Percentiles rank a stretch among this genome's conserved stretches.
These are phyloP conservation scores for Hybognathus amarus DNA, from an alignment of 2,797 vertebrate species.

Conservation along the genomic window DNA sequence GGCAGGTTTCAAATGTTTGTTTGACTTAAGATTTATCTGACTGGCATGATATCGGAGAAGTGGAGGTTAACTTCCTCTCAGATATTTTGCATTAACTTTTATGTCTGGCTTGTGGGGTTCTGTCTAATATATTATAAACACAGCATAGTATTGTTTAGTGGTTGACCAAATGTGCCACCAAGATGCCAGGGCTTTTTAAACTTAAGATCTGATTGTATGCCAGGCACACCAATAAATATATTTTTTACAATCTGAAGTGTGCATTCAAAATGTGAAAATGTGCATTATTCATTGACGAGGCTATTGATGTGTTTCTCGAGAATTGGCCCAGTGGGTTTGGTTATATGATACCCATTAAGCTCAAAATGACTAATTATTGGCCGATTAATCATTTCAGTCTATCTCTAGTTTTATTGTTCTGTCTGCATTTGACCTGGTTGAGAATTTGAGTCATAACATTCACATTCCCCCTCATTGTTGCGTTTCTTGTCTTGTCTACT, in stretches of 20 bases:
- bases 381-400: constrained; percentile 7
- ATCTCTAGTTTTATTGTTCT: constrained; percentile 27
- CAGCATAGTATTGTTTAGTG: background rate
- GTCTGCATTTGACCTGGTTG: background rate
- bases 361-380: constrained; percentile 12
- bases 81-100: background rate
- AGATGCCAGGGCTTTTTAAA: background rate
- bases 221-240: background rate
- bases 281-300: background rate
- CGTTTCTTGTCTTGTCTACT: constrained; percentile 21
- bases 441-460: constrained; percentile 18
- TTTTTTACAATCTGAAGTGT: background rate
- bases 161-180: background rate
- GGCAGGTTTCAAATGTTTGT: background rate
- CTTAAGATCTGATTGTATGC: background rate
- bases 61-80: background rate
- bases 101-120: background rate
- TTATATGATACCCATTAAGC: background rate
- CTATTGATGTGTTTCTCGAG: background rate
- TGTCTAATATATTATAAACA: background rate
- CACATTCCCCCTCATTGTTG: background rate
- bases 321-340: constrained; percentile 9
- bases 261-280: too few relatives aligned
- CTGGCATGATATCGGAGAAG: background rate
- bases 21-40: constrained; percentile 23